phyloP scores from a whole-genome alignment of 2,113 vertebrate species.

The Pterocles gutturalis region DNA sequence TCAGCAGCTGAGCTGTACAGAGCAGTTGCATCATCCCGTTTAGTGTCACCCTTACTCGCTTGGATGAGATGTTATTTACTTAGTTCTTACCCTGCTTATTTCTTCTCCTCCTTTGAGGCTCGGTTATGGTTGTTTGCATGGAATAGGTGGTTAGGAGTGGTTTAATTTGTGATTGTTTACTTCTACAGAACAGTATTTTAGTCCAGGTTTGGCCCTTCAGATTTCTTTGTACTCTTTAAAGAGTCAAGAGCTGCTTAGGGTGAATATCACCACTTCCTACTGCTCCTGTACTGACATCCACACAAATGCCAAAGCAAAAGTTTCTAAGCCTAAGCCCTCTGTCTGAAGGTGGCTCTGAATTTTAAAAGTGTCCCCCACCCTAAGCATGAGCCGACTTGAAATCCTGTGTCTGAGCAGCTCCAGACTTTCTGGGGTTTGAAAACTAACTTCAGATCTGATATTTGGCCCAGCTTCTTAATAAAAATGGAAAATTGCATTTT shows the following conservation, averaged over 20 bases:
- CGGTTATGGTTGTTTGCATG: not conserved
- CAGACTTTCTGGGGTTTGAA: not conserved
- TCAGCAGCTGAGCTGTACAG: not conserved
- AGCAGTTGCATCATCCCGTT: not conserved
- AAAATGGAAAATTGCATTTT: conserved; percentile 40
- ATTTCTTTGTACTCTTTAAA: not conserved
- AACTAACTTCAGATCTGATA: not conserved
- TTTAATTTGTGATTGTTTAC: not conserved
- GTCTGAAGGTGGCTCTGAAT: not conserved
- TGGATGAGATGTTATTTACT: not conserved
- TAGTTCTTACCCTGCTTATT: not conserved
- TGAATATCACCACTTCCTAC: not conserved
- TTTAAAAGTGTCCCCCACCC: not conserved
- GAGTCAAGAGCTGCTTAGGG: not conserved
- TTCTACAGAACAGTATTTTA: not conserved
- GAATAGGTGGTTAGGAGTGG: not conserved
- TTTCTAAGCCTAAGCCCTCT: fast-evolving
- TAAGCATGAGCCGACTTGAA: not conserved
- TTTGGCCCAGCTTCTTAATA: not conserved
- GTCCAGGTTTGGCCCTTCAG: not conserved
- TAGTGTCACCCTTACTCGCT: not conserved
- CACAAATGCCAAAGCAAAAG: not conserved
- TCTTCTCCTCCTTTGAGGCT: not conserved
- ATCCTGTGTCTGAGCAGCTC: not conserved
- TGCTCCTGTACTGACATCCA: not conserved